A percentile compares a stretch with the other conserved stretches of the same genome.
phyloP scores from a whole-genome alignment of 1,140 invertebrate genomes.

The Rhizoglyphus robini region DNA sequence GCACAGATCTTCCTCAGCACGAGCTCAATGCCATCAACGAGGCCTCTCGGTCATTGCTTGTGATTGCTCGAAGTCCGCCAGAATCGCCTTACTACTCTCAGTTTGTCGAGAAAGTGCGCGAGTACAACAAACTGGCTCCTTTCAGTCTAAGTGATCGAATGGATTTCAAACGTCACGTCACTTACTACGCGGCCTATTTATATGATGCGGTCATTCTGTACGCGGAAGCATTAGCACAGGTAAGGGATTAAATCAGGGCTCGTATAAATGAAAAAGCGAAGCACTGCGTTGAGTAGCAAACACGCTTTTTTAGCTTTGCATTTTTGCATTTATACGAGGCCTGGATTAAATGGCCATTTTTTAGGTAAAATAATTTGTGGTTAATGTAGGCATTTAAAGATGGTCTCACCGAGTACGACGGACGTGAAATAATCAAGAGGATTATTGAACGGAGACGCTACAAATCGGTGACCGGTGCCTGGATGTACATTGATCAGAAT shows the following conservation, averaged over 20 bases:
- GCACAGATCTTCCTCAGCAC: conserved; percentile 26
- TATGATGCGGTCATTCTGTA: conserved; percentile 91
- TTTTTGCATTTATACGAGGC: no score
- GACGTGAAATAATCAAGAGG: conserved; percentile 34
- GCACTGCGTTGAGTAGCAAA: no score
- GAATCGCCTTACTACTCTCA: conserved; percentile 47
- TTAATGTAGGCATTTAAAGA: conserved; percentile 38
- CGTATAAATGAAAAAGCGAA: no score
- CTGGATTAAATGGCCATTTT: no score
- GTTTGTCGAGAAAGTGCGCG: conserved; percentile 58
- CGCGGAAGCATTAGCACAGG: conserved; percentile 57
- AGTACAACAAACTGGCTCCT: conserved; percentile 57
- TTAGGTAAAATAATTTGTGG: not conserved
- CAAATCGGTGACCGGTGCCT: conserved; percentile 65
- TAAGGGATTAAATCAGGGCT: not conserved
- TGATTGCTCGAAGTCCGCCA: conserved; percentile 68
- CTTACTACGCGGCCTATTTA: conserved; percentile 84
- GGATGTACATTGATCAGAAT: conserved; percentile 72
- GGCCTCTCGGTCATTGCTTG: conserved; percentile 58
- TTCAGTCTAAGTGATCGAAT: conserved; percentile 54
- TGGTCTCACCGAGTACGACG: conserved; percentile 31
- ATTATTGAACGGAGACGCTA: conserved; percentile 27
- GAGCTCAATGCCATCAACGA: conserved; percentile 26
- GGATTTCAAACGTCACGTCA: conserved; percentile 43
- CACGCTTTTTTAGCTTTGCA: no score